Conservation (phyloP, 2,113 vertebrate species). For the Ptilonorhynchus violaceus region DNA sequence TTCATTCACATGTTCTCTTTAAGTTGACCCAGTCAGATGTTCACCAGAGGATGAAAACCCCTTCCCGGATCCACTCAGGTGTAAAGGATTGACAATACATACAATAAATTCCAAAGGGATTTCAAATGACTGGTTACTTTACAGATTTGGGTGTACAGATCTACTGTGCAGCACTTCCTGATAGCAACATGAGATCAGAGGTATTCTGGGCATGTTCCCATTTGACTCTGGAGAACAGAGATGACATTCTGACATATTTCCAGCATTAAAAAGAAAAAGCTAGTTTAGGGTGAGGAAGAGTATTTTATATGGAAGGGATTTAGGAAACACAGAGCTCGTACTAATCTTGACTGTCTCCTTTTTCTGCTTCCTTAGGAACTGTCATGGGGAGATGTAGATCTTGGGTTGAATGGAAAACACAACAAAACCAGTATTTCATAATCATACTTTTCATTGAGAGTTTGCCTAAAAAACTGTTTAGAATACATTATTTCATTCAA, state of each 20-base stretch:
- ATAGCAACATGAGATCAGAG: background rate
- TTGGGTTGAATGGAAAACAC: background rate
- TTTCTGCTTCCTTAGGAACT: background rate
- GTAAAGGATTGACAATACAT: slow-evolving; percentile 27
- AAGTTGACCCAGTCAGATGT: background rate
- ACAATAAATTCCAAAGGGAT: slow-evolving; percentile 17
- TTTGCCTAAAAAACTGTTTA: background rate
- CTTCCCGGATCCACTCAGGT: background rate
- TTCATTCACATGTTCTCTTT: slow-evolving; percentile 20
- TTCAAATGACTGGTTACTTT: background rate
- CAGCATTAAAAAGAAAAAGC: background rate
- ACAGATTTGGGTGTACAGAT: background rate
- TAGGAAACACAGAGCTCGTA: background rate
- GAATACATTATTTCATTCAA: background rate
- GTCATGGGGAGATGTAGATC: background rate
- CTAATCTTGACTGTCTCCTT: background rate
- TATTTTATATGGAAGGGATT: background rate
- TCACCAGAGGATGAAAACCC: slow-evolving; percentile 40
- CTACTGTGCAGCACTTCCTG: background rate
- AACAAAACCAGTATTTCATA: background rate
- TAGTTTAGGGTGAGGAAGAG: background rate
- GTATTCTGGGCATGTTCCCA: background rate
- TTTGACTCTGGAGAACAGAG: background rate
- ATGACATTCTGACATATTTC: background rate
- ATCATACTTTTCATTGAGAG: background rate